Conservation (phyloP, 2,113 vertebrate species). For the Malurus melanocephalus region DNA sequence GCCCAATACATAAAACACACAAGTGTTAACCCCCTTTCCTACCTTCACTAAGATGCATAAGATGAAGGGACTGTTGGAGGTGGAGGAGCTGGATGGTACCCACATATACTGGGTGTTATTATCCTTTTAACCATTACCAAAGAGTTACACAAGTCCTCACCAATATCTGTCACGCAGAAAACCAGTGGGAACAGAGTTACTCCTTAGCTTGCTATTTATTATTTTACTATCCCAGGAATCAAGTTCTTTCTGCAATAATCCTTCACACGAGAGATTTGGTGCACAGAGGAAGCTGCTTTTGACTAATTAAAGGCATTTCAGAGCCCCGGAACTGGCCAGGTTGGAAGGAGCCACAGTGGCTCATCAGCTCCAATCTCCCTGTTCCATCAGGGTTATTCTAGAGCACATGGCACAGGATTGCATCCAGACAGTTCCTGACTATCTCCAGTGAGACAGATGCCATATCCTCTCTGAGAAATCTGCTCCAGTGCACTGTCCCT, state of each 20-base stretch:
- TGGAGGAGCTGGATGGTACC: not conserved
- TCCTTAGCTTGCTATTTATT: not conserved
- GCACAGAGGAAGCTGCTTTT: not conserved
- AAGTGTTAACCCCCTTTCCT: not conserved
- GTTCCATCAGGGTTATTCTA: not conserved
- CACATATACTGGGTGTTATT: fast-evolving
- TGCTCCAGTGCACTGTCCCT: not conserved
- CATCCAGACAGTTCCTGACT: fast-evolving
- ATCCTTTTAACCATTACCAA: not conserved
- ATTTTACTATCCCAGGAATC: not conserved
- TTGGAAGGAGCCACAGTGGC: not conserved
- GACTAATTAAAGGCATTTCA: not conserved
- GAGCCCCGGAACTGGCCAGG: not conserved
- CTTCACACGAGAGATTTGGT: fast-evolving
- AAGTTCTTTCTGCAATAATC: not conserved
- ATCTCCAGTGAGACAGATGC: not conserved
- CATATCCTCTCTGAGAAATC: fast-evolving
- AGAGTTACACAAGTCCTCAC: not conserved
- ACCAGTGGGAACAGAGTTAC: not conserved
- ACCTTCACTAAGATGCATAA: not conserved
- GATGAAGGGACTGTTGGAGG: not conserved
- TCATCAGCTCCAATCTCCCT: not conserved
- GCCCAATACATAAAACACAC: not conserved
- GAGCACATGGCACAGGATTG: not conserved
- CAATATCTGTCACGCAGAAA: not conserved